Evolutionary conservation across 2,113 vertebrate genomes (phyloP).

Genomic region (Pyxicephalus adspersus): DNA sequence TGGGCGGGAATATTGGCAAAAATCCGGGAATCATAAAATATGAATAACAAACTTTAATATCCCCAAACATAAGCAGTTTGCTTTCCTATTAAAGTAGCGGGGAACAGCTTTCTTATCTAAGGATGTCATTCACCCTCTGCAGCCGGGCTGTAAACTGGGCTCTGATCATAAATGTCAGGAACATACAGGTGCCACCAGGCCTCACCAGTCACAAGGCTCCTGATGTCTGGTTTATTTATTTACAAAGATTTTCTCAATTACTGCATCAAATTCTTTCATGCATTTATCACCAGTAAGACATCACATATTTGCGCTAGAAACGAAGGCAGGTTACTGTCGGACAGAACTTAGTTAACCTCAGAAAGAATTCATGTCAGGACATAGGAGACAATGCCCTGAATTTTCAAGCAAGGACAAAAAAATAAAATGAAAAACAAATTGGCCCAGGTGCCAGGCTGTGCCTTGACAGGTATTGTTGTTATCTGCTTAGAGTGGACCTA

Average conservation of each 20-base stretch:
- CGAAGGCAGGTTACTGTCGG: slow-evolving; percentile 51
- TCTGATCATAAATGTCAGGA: slow-evolving; percentile 56
- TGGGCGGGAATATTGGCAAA: not conserved
- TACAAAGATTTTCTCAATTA: slow-evolving; percentile 14
- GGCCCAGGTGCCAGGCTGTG: not conserved
- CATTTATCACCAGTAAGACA: slow-evolving; percentile 7
- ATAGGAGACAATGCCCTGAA: no score
- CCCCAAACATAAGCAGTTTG: not conserved
- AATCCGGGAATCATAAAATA: not conserved
- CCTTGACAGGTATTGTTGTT: no score
- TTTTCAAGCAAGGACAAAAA: not conserved
- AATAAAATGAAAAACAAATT: not conserved
- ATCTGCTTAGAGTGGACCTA: no score
- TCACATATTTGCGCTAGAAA: not conserved
- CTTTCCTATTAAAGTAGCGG: not conserved
- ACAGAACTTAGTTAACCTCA: not conserved
- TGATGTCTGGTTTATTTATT: slow-evolving; percentile 44
- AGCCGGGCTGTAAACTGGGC: slow-evolving; percentile 42
- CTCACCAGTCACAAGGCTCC: slow-evolving; percentile 5
- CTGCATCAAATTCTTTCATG: not conserved
- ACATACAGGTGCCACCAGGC: slow-evolving; percentile 44
- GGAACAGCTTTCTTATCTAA: slow-evolving; percentile 56
- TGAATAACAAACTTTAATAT: slow-evolving; percentile 7
- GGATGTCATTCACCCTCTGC: slow-evolving; percentile 37
- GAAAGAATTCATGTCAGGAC: slow-evolving; percentile 16